Evolutionary conservation across 2,888 invertebrate genomes (phyloP).

Genomic region (Molorchus minor): DNA sequence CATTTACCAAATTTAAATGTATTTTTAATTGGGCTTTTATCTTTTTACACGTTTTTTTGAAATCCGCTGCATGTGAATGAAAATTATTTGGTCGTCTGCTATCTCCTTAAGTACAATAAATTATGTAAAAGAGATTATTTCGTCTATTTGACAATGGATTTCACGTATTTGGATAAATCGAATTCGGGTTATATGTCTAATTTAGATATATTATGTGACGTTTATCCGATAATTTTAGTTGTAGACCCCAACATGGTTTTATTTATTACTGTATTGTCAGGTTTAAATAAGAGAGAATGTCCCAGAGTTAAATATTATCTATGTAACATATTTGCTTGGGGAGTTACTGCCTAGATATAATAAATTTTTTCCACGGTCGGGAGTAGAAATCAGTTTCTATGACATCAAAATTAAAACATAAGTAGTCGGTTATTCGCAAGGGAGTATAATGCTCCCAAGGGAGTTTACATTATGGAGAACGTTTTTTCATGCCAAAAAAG

Average conservation of each 20-base stretch:
- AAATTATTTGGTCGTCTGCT: background rate
- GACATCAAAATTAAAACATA: too few relatives aligned
- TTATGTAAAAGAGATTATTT: background rate
- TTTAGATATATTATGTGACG: constrained; percentile 1
- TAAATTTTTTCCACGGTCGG: too few relatives aligned
- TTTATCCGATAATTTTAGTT: background rate
- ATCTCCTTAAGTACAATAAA: background rate
- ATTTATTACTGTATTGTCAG: too few relatives aligned
- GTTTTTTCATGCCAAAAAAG: too few relatives aligned
- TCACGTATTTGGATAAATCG: background rate
- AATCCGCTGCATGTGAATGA: constrained; percentile 9
- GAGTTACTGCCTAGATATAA: too few relatives aligned
- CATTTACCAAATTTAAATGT: constrained; percentile 30
- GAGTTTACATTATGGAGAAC: too few relatives aligned
- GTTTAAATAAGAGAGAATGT: too few relatives aligned
- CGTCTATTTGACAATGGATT: background rate
- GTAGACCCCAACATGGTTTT: background rate
- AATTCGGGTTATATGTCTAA: background rate
- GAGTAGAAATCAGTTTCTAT: too few relatives aligned
- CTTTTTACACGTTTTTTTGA: constrained; percentile 8
- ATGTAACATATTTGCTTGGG: too few relatives aligned
- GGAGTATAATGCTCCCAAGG: too few relatives aligned
- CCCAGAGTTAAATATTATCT: too few relatives aligned
- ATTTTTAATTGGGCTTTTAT: constrained; percentile 36
- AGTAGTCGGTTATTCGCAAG: too few relatives aligned